A percentile compares a stretch with the other conserved stretches of the same genome.
Evolutionary conservation across 2,797 vertebrate genomes (phyloP).

Genomic region (Scleropages formosus): DNA sequence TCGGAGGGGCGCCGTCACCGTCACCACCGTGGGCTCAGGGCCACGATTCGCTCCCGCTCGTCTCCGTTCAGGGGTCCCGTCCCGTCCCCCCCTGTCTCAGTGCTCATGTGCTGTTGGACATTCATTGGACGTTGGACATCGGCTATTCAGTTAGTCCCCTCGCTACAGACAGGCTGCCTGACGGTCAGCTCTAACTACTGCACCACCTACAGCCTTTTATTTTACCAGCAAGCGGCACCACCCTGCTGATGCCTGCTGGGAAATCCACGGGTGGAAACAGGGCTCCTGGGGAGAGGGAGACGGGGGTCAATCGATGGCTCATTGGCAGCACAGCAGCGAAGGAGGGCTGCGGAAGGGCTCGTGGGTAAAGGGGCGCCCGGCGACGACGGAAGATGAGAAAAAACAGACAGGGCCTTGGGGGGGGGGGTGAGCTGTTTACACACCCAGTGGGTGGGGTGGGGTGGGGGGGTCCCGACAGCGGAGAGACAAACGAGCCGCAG

Average conservation of each 20-base stretch:
- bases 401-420: constrained; percentile 32
- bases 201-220: too few species aligned
- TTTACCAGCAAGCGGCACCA: not conserved
- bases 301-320: not conserved
- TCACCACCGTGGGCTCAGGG: too few species aligned
- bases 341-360: constrained; percentile 28
- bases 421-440: constrained; percentile 17
- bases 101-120: too few species aligned
- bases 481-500: not conserved
- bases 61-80: too few species aligned
- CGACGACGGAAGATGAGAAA: constrained; percentile 22
- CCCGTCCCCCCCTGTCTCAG: too few species aligned
- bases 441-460: not conserved
- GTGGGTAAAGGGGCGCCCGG: not conserved
- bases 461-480: constrained; percentile 3
- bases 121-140: too few species aligned
- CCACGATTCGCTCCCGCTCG: too few species aligned
- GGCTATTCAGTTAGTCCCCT: too few species aligned
- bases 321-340: constrained; percentile 22
- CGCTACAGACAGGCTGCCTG: too few species aligned
- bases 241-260: constrained; percentile 9
- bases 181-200: too few species aligned
- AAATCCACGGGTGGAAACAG: not conserved
- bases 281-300: constrained; percentile 4
- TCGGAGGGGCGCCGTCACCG: too few species aligned